phyloP scores from a whole-genome alignment of 2,888 invertebrate genomes.

The Heteromurus nitidus region DNA sequence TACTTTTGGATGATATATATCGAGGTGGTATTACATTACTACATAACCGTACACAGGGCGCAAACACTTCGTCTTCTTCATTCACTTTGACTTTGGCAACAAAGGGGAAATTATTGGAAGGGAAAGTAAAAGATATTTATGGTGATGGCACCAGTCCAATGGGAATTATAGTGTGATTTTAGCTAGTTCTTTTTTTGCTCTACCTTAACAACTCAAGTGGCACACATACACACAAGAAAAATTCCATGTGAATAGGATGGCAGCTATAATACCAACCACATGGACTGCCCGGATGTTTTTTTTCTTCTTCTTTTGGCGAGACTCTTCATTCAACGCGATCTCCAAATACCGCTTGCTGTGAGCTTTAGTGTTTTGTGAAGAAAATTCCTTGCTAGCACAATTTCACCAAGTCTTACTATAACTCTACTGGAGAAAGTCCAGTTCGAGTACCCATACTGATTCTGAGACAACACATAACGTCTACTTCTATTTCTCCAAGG shows the following conservation, averaged over 20 bases:
- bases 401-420: constrained; percentile 24
- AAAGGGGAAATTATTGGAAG: constrained; percentile 60
- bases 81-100: constrained; percentile 62
- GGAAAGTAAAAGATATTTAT: constrained; percentile 68
- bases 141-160: constrained; percentile 67
- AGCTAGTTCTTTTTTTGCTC: constrained; percentile 48
- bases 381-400: constrained; percentile 23
- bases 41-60: background rate
- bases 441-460: no score
- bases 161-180: constrained; percentile 68
- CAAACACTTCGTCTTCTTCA: constrained; percentile 42
- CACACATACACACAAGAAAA: background rate
- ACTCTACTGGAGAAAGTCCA: constrained; percentile 63
- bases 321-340: constrained; percentile 57
- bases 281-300: background rate
- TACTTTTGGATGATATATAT: no score
- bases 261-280: background rate
- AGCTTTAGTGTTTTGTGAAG: constrained; percentile 45
- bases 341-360: constrained; percentile 64
- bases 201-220: constrained; percentile 2
- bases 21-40: background rate
- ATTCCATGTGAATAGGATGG: background rate
- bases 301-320: constrained; percentile 7
- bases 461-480: no score
- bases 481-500: no score